phyloP scores from a whole-genome alignment of 2,888 invertebrate genomes.

The Mantis religiosa region DNA sequence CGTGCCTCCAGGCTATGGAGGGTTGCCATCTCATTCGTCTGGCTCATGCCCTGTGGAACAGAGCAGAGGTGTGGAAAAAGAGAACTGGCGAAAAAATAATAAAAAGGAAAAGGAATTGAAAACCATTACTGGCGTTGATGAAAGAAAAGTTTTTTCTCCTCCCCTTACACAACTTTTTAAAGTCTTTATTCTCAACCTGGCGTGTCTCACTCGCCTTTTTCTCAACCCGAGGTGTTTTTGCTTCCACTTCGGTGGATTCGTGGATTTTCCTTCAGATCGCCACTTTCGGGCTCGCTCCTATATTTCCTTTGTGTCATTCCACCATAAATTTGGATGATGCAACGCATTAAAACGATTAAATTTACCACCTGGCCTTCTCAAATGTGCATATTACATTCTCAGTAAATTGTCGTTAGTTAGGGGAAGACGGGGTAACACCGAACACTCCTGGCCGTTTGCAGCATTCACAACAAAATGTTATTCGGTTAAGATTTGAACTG shows the following conservation, averaged over 20 bases:
- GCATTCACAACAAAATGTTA: no score
- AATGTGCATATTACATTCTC: no score
- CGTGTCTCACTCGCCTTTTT: background rate
- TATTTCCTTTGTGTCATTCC: background rate
- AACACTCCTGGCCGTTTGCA: no score
- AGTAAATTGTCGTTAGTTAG: no score
- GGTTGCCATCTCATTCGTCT: background rate
- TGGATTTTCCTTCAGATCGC: background rate
- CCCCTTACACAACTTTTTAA: conserved; percentile 10
- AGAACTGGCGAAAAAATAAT: background rate
- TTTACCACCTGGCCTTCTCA: no score
- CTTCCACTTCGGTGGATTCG: background rate
- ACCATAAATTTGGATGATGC: background rate
- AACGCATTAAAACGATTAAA: background rate
- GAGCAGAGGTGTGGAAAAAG: background rate
- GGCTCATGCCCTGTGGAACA: background rate
- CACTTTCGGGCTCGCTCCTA: background rate
- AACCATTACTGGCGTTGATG: conserved; percentile 46
- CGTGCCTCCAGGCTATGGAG: background rate
- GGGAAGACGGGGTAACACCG: no score
- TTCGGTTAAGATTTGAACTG: no score
- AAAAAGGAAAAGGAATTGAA: conserved; percentile 42
- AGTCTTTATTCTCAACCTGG: conserved; percentile 6
- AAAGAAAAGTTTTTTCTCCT: conserved; percentile 45
- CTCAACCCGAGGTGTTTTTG: background rate